Base-by-base conservation (phyloP, 2,888 invertebrate genomes). In the Bruchidius siliquastri region DNA sequence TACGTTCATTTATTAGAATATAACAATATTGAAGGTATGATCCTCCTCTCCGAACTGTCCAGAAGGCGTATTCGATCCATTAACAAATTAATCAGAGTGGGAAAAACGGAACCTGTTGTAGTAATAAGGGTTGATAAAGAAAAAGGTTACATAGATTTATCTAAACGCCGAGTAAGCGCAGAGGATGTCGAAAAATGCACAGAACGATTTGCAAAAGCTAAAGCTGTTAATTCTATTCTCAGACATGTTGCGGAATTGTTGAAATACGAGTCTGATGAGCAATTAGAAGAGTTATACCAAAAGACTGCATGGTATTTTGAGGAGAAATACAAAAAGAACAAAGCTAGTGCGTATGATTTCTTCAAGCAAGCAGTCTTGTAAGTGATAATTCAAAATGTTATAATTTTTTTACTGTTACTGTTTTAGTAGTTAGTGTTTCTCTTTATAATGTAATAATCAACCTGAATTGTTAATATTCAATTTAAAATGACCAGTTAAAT, bases 141-240 rank as follows among this genome's bases (percentile, higher is more conserved):
- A 83, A 99, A 99, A 91, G 99, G 99, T 92, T 99, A 99, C 87
- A 99, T 99, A 86, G 99, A 99, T 91, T 91, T 99, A 82, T 99
- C 99, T 77, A 99, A 99, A 88, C 92, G 99, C 86, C 92, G 99
- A 87, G 99, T 99, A 0, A 98, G 98, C 0, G 94, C 96, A 0
- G 99, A 99, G 87, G 99, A 99, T 87, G 95, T 99, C 74, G 95
- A 97, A 82, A 97, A 97, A 86, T 99, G 99, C 87, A 99, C 98
- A 83, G 99, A 99, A 85, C 92, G 99, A 83, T 99, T 96, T 88
- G 96, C 99, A 2, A 99, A 98, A 88, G 98, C 98, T 0, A 98
- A 98, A 88, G 97, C 98, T 20, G 98, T 98, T 0, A 99, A 98
- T 88, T 98, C 98, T 13, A 98, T 99, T 84, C 88, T 99, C 72